Base-by-base conservation (phyloP, 2,113 vertebrate species). In the Indri indri region DNA sequence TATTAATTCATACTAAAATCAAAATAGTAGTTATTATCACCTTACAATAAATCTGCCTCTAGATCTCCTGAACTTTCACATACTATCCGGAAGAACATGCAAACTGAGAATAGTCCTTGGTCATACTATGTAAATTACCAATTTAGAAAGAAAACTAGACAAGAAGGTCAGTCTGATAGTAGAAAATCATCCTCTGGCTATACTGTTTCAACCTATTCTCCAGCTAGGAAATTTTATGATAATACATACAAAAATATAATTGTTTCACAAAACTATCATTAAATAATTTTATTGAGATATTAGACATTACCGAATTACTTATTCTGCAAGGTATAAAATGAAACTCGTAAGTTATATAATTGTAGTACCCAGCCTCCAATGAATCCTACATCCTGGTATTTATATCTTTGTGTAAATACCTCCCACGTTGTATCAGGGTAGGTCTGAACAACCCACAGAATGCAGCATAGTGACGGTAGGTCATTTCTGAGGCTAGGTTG, bases 1-100 rank as follows among this genome's bases (percentile, higher is more conserved):
- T 30, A 84, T 61, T 74, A 90, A 84, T 40, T 79, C 23, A 73
- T 23, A 79, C 7, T 66, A 79, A 92, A 89, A 59, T 59, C 1
- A 97, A 76, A 95, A 95, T 3, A 83, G 45, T 66, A 82, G 57
- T 18, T 85, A 63, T 88, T 11, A 86, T 63, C 86, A 95, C 34
- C 34, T 71, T 82, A 87, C 30, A 27, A 9, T 45, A 92, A 92
- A 70, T 34, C 63, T 79, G 32, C 45, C 54, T 57, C 27, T 57
- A 59, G 50, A 37, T 73, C 54, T 54, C 3, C 11, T 82, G 79
- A 82, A 89, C 54, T 77, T 93, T 61, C 45, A 54, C 42, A 73
- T 37, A 65, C 37, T 65, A 73, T 74, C 71, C 80, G n/a, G 30
- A 91, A 91, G 93, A 86, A 54, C 17, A 71, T 17, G 57, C 20